Base-by-base conservation (phyloP, 2,797 vertebrate species). In the Sebastes itinus region DNA sequence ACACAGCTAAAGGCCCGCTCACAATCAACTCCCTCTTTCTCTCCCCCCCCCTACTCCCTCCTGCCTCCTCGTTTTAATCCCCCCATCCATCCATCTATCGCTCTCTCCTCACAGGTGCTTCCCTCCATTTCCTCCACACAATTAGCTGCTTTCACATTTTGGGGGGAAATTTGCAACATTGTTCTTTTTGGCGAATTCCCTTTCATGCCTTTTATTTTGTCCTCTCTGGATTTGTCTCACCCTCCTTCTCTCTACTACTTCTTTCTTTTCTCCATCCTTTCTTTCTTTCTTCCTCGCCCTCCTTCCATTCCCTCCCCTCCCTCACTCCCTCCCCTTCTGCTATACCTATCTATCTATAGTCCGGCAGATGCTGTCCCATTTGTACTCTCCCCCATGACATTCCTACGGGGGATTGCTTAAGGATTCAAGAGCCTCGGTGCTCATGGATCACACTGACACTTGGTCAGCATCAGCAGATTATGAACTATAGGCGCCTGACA, bases 381-480 rank as follows among this genome's bases (percentile, higher is more conserved):
- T 95, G 91, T 94, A 93, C 90, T 94, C 92, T 89, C 90, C 93
- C 92, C 91, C 87, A 88, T 95, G 93, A 93, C 94, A 95, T 94
- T 94, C 94, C 94, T 93, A 92, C 85, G 85, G 90, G 94, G 94
- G 91, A 89, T 90, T 88, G 88, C 85, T 91, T 92, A 89, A 94
- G 92, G 94, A 94, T 94, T 92, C 89, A 85, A 89, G 89, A 93
- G 92, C 84, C 80, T 87, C 90, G 63, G 91, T 72, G 90, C 93
- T 94, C 72, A 79, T 88, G 92, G 94, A 93, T 95, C 82, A 90
- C 90, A 91, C 93, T 95, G 95, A 95, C 95, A 95, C 92, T 92
- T 92, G 94, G 94, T 96, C 95, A 94, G 95, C 95, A 94, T 95
- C 94, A 95, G 95, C 94, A 95, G 94, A 95, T 95, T 96, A 95